Conservation (phyloP, 1,140 invertebrate genomes). For the Limonius californicus region DNA sequence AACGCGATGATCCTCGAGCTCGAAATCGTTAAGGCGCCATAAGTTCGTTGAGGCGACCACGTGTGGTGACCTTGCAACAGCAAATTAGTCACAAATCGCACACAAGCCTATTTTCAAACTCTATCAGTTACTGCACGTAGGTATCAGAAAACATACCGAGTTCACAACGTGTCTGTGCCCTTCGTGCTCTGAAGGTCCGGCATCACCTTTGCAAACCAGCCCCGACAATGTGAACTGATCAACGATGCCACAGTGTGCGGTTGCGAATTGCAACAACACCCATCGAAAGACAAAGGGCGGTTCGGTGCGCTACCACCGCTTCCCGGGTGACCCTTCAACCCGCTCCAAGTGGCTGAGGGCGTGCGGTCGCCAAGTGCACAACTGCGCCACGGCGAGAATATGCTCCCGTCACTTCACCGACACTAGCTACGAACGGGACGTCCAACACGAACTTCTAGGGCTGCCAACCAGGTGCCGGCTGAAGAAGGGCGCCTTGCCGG, state of each 20-base stretch:
- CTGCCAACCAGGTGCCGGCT: constrained; percentile 53
- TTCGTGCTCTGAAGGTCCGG: no score
- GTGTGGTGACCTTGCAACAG: no score
- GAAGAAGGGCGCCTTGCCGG: constrained; percentile 52
- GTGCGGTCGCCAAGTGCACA: constrained; percentile 52
- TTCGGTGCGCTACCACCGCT: constrained; percentile 56
- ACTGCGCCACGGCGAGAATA: constrained; percentile 56
- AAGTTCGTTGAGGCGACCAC: no score
- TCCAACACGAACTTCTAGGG: constrained; percentile 56
- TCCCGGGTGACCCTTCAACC: constrained; percentile 53
- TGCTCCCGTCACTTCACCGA: constrained; percentile 56
- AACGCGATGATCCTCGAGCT: no score
- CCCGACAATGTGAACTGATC: not conserved
- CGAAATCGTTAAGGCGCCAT: no score
- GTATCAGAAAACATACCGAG: no score
- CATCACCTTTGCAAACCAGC: no score
- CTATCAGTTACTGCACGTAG: no score
- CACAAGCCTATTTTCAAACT: no score
- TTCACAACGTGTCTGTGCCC: no score
- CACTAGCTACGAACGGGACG: constrained; percentile 55
- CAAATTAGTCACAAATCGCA: no score
- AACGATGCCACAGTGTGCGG: constrained; percentile 57
- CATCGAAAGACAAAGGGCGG: constrained; percentile 56
- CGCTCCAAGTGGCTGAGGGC: constrained; percentile 53
- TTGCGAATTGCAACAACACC: constrained; percentile 55